Percentiles rank a stretch among this genome's conserved stretches.
These are phyloP conservation scores for Hestina assimilis DNA, from an alignment of 1,140 invertebrate species.

Conservation along the genomic window DNA sequence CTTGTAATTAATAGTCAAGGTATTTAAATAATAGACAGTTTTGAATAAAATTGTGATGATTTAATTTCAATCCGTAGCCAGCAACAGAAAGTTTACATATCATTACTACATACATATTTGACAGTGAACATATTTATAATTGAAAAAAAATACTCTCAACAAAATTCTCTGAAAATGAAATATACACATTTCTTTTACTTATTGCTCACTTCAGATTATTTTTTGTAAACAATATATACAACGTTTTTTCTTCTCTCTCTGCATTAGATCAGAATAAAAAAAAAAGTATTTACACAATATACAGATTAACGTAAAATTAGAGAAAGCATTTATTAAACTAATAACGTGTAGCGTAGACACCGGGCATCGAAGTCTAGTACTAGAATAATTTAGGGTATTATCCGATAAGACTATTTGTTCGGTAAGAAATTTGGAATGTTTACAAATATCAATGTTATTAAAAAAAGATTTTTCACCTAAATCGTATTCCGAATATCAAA, in stretches of 20 bases:
- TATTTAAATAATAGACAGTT: constrained; percentile 19
- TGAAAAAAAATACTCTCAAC: not conserved
- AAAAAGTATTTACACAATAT: constrained; percentile 50
- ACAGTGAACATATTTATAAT: not conserved
- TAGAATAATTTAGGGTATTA: constrained; percentile 15
- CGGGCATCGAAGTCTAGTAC: constrained; percentile 15
- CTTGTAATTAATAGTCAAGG: not conserved
- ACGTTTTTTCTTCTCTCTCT: not conserved
- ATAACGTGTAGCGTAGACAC: constrained; percentile 16
- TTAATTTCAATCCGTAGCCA: constrained; percentile 66
- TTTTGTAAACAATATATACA: not conserved
- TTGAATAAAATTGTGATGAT: constrained; percentile 69
- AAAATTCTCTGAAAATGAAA: not conserved
- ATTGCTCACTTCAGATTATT: not conserved
- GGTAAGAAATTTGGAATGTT: constrained; percentile 59
- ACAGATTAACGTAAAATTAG: constrained; percentile 24
- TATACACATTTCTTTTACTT: constrained; percentile 7
- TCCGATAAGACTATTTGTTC: constrained; percentile 23
- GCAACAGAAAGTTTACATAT: constrained; percentile 42
- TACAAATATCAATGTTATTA: constrained; percentile 32
- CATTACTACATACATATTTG: constrained; percentile 2
- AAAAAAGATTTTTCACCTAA: constrained; percentile 18
- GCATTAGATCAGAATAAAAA: constrained; percentile 23
- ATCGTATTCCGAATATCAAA: constrained; percentile 5
- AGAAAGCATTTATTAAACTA: constrained; percentile 24